A percentile compares a stretch with the other conserved stretches of the same genome.
Conservation (phyloP, 2,797 vertebrate species). For the Centropyge bicolor region DNA sequence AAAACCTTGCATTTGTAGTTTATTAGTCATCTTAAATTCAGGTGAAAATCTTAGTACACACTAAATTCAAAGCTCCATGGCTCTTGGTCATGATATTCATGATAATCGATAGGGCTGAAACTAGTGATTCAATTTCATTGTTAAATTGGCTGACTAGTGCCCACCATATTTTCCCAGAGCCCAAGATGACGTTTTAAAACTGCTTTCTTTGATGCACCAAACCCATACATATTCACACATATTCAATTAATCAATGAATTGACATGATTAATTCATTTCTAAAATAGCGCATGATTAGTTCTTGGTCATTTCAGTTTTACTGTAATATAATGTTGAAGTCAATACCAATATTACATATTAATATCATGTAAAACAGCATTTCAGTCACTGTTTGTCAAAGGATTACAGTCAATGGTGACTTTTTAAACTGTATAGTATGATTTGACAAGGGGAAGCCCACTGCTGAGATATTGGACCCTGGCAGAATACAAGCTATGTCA, state of each 20-base stretch:
- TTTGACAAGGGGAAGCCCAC: neutral
- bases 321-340: neutral
- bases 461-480: neutral
- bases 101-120: neutral
- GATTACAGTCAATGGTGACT: neutral
- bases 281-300: no score
- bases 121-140: no score
- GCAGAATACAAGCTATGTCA: neutral
- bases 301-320: neutral
- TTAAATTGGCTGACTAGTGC: neutral
- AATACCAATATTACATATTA: neutral
- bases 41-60: neutral
- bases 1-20: neutral
- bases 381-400: neutral
- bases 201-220: neutral
- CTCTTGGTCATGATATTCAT: neutral
- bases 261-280: no score
- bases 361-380: neutral
- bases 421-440: neutral
- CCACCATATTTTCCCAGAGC: neutral
- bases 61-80: neutral
- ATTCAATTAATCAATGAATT: no score
- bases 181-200: no score
- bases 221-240: no score
- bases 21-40: neutral